A percentile compares a stretch with the other conserved stretches of the same genome.
These are phyloP conservation scores for Cotesia typhae DNA, from an alignment of 1,140 invertebrate genomes.

Conservation along the genomic window DNA sequence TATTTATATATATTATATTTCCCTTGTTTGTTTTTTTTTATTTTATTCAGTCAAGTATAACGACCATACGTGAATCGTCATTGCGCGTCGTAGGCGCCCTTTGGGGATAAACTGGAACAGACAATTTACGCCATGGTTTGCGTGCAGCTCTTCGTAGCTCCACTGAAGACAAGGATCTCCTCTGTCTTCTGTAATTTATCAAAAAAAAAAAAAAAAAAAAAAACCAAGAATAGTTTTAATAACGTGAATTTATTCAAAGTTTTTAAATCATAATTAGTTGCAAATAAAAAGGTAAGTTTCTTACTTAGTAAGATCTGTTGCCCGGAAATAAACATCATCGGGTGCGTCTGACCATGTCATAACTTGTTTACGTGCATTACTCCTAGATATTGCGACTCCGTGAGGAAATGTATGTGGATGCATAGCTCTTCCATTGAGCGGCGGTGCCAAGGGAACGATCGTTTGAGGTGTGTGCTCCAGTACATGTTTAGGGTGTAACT, in stretches of 20 bases:
- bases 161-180: conserved; percentile 79
- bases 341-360: conserved; percentile 98
- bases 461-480: conserved; percentile 54
- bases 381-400: conserved; percentile 67
- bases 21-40: conserved; percentile 19
- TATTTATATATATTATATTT: conserved; percentile 7
- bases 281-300: conserved; percentile 48
- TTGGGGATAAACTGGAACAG: conserved; percentile 59
- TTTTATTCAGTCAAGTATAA: conserved; percentile 74
- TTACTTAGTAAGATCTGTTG: conserved; percentile 89
- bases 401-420: conserved; percentile 56
- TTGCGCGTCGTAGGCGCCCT: conserved; percentile 44
- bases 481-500: conserved; percentile 53
- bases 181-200: conserved; percentile 75
- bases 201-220: conserved; percentile 3
- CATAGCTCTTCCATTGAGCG: conserved; percentile 58
- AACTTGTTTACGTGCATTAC: conserved; percentile 83
- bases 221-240: background rate
- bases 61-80: conserved; percentile 69
- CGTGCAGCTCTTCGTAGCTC: conserved; percentile 89
- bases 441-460: conserved; percentile 55
- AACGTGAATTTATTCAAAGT: conserved; percentile 6
- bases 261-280: too few species aligned
- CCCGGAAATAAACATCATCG: conserved; percentile 95
- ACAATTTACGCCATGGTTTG: conserved; percentile 85